Base-by-base conservation (phyloP, 2,797 vertebrate species). In the Simalia tracyae region DNA sequence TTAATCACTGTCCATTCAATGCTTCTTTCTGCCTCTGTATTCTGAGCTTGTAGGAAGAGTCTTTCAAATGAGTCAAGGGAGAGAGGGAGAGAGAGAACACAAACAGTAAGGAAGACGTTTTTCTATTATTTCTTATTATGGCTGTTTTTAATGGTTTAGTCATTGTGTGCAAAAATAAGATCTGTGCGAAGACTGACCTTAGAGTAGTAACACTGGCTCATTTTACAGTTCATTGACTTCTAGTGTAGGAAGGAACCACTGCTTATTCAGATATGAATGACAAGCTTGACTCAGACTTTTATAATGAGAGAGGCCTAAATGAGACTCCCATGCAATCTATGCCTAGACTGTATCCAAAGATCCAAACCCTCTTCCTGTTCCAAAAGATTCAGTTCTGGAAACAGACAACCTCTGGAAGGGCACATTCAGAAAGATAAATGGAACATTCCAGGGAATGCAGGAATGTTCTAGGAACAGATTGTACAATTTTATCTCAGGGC, bases 1-100 rank as follows among this genome's bases (percentile, higher is more conserved):
- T 98, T 98, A 94, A 99, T 97, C 98, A 99, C 98, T 8, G 2
- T 93, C 84, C 57, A 92, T 66, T 19, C 90, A 36, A 89, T 59
- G 89, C 84, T 63, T 87, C 66, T 90, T 84, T 86, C 84, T 59
- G 87, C 54, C 84, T 76, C 54, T 59, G 57, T n/a, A 50, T 92
- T 92, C 95, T 89, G 91, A 63, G 93, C 15, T 84, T 92, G 95
- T 89, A 92, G 11, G 5, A 92, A 86, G 59, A 92, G 89, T 90
- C 95, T 95, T 91, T 87, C 90, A 88, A 91, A 68, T 17, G 90
- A 64, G 36, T 24, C 36, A 24, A 88, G 84, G 61, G 36, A 72
- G 8, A 46, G 36, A 88, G 84, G 61, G 36, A 72, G 8, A 46
- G 36, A 81, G 81, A 19, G 89, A 90, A 92, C 59, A 0, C 42